Evolutionary conservation across 2,113 vertebrate species (phyloP).

Genomic region (Dromas ardeola): DNA sequence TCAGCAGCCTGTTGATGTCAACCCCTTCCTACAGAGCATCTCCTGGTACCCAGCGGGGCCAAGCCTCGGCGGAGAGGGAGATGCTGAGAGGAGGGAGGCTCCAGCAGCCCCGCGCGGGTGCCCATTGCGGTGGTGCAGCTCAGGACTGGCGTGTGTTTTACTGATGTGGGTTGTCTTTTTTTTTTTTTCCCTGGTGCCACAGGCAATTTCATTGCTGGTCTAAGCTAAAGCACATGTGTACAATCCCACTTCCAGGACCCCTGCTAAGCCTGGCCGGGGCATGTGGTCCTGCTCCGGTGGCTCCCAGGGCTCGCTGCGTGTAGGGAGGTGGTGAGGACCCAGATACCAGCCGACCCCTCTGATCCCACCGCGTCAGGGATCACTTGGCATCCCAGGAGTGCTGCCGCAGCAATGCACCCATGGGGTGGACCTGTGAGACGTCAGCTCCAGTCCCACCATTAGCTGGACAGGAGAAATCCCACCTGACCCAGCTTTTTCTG

Average conservation of each 20-base stretch:
- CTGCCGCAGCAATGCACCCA: fast-evolving
- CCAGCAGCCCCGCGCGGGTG: fast-evolving
- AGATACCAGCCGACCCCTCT: fast-evolving
- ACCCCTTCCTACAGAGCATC: neutral
- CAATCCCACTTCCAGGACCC: neutral
- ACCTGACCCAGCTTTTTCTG: neutral
- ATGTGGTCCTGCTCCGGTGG: fast-evolving
- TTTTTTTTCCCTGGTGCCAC: neutral
- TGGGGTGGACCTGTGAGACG: fast-evolving
- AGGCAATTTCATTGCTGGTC: neutral
- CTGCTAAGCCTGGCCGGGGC: fast-evolving
- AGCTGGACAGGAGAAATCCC: neutral
- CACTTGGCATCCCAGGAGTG: neutral
- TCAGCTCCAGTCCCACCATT: neutral
- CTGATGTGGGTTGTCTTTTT: neutral
- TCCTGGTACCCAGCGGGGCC: fast-evolving
- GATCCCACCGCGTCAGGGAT: neutral
- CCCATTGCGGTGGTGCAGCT: fast-evolving
- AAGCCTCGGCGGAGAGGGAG: fast-evolving
- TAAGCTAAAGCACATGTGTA: neutral
- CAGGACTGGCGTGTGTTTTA: neutral
- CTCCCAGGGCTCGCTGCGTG: neutral
- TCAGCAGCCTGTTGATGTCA: neutral
- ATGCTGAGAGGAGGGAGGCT: neutral
- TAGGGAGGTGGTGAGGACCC: neutral